Evolutionary conservation across 2,113 vertebrate genomes (phyloP), one percentile per base, ranked within the genome.

Genomic region (Formicarius rufipectus): DNA sequence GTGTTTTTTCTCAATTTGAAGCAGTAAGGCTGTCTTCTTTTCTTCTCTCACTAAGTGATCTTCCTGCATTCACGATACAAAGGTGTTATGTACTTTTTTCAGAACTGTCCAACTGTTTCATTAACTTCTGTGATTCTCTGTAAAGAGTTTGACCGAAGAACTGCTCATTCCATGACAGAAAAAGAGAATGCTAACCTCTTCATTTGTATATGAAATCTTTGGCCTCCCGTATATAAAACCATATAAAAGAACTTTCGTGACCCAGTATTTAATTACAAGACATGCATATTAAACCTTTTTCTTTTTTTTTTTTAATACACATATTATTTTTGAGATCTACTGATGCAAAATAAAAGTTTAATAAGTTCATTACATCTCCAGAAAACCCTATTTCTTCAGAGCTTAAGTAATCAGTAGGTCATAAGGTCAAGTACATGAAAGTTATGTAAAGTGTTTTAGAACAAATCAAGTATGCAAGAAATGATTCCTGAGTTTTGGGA

Each of bases 391-490:
- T 58, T 94, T 66, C 33, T 90, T 15, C 33, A 80, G 45, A 80
- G 28, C 14, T 80, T 18, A 49, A 37, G 19, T 58, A 82, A 28
- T 28, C 11, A 40, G 12, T 20, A 63, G 24, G 59, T 76, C 37
- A 84, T n/a, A 59, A 86, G 33, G 39, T 72, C 60, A 79, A 88
- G 20, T 21, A 40, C 67, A 69, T 60, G 39, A 77, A 87, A 83
- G 10, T n/a, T 84, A 52, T 60, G 3, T 93, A 91, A 49, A 50
- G 9, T 63, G 22, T 37, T 93, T 63, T 68, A 83, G 45, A 83
- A 80, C 16, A 87, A 84, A 81, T 69, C 60, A 79, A 84, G 47
- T 91, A 87, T 39, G 44, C 33, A 35, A 66, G 49, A 83, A 82
- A n/a, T 45, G 49, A 62, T 76, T 93, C 39, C 55, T 67, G 35